Conservation (phyloP, 2,888 invertebrate species). For the Tupiocoris notatus region DNA sequence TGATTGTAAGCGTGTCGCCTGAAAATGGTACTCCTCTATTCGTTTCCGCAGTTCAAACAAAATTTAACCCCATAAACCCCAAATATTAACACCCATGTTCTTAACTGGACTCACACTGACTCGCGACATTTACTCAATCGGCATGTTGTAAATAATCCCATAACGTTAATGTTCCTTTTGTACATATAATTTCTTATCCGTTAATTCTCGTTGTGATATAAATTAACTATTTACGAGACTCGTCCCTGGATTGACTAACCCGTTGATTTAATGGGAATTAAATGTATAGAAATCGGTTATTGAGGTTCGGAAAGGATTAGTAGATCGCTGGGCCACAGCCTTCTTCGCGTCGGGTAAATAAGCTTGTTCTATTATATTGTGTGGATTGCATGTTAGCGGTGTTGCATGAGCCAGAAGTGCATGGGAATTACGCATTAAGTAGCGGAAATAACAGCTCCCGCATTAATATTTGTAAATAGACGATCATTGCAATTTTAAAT, state of each 20-base stretch:
- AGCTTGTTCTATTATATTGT: background rate
- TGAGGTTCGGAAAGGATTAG: background rate
- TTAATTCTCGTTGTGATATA: conserved; percentile 3
- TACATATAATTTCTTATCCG: background rate
- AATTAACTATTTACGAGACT: conserved; percentile 9
- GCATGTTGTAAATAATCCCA: conserved; percentile 18
- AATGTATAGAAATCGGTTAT: background rate
- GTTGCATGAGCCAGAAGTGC: no score
- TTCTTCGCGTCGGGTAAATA: conserved; percentile 30
- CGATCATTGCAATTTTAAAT: no score
- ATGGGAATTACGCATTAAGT: no score
- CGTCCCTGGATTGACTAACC: conserved; percentile 9
- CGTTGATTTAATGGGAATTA: background rate
- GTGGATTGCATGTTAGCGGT: background rate
- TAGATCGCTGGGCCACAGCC: conserved; percentile 27
- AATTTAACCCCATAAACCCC: background rate
- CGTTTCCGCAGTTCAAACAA: no score
- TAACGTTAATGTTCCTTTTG: conserved; percentile 12
- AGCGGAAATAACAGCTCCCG: no score
- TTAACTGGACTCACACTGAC: background rate
- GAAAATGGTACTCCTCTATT: no score
- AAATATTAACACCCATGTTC: background rate
- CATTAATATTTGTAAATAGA: no score
- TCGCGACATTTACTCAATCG: conserved; percentile 6
- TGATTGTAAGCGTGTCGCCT: no score